Percentiles rank a stretch among this genome's conserved stretches.
phyloP scores from a whole-genome alignment of 2,797 vertebrate genomes.

The Cossypha dichroa region DNA sequence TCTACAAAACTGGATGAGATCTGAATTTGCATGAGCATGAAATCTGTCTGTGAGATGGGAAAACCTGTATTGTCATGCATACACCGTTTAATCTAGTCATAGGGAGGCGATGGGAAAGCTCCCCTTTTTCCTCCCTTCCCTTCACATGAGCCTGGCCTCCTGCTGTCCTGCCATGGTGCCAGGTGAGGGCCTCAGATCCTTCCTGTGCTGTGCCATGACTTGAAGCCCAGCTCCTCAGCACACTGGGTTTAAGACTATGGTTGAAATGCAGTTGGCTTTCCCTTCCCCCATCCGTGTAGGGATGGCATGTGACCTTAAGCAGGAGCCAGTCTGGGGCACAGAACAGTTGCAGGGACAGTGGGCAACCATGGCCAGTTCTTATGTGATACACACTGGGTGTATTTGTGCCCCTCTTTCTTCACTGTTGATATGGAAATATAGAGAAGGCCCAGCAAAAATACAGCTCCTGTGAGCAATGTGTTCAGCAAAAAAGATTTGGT shows the following conservation, averaged over 20 bases:
- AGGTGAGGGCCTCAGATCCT: not conserved
- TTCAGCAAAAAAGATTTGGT: not conserved
- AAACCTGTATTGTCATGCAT: not conserved
- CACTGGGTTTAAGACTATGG: not conserved
- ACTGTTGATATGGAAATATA: not conserved
- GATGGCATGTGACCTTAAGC: rapidly evolving
- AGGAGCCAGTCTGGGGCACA: not conserved
- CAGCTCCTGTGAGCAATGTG: not conserved
- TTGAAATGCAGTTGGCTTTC: not conserved
- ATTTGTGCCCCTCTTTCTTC: not conserved
- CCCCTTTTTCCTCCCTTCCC: not conserved
- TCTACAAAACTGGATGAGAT: not conserved
- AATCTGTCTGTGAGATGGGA: not conserved
- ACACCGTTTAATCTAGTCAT: rapidly evolving
- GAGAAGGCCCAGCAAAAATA: not conserved
- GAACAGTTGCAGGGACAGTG: not conserved
- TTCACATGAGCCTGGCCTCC: not conserved
- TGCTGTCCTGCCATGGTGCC: not conserved
- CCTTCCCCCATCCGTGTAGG: not conserved
- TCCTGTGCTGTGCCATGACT: not conserved
- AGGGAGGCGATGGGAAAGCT: not conserved
- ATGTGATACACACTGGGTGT: rapidly evolving
- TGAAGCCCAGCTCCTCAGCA: not conserved
- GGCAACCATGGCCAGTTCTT: not conserved
- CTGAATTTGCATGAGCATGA: not conserved